Evolutionary conservation across 2,888 invertebrate genomes (phyloP).

Genomic region (Hyalella azteca): DNA sequence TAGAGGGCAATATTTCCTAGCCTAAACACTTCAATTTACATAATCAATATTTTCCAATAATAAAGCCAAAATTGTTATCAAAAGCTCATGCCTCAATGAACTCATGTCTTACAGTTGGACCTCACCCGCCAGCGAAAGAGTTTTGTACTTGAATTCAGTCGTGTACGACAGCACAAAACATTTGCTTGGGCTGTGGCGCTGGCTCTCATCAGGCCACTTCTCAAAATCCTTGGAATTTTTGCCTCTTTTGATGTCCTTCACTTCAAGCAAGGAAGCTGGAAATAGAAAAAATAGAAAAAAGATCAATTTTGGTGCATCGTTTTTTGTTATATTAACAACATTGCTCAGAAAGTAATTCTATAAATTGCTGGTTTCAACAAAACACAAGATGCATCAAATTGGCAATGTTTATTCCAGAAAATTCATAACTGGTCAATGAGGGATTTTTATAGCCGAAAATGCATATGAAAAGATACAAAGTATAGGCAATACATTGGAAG

Average conservation of each 20-base stretch:
- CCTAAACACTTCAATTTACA: no score
- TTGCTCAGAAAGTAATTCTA: not conserved
- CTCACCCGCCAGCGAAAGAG: constrained; percentile 75
- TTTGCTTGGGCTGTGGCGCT: constrained; percentile 76
- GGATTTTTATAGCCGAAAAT: not conserved
- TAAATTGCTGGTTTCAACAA: not conserved
- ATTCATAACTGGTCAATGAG: not conserved
- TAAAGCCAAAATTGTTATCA: no score
- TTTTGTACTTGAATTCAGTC: constrained; percentile 84
- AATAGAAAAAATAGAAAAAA: constrained; percentile 57
- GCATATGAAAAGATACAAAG: not conserved
- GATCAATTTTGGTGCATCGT: not conserved
- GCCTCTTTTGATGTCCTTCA: constrained; percentile 87
- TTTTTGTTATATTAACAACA: not conserved
- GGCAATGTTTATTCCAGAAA: not conserved
- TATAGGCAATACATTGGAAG: not conserved
- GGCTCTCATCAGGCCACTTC: constrained; percentile 87
- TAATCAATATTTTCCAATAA: no score
- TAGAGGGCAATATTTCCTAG: no score
- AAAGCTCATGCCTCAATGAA: no score
- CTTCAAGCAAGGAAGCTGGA: constrained; percentile 77
- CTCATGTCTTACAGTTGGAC: no score
- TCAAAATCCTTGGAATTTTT: constrained; percentile 91
- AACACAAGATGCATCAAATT: not conserved
- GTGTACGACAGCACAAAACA: constrained; percentile 93